These are phyloP conservation scores for Muntiacus reevesi DNA, from an alignment of 2,113 vertebrate species.

Conservation along the genomic window DNA sequence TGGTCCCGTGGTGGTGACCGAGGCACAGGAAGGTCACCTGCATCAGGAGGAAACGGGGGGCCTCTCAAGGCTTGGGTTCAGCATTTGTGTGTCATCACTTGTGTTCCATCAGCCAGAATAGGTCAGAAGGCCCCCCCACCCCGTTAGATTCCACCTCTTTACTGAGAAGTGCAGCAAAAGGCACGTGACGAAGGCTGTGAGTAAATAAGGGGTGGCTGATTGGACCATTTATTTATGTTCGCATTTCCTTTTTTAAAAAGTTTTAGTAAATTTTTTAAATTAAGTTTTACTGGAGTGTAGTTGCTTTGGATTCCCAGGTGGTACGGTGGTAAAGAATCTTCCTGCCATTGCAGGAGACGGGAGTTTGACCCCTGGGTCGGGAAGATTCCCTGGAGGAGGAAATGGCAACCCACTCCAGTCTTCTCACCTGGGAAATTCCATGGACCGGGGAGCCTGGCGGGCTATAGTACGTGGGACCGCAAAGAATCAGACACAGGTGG, in stretches of 20 bases:
- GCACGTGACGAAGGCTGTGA: fast-evolving
- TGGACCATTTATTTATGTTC: not conserved
- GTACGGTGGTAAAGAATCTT: not conserved
- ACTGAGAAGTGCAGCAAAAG: not conserved
- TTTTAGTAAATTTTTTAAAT: not conserved
- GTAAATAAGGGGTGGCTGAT: not conserved
- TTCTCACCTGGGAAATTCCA: not conserved
- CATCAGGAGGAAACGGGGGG: not conserved
- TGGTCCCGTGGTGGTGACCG: not conserved
- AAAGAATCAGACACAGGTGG: not conserved
- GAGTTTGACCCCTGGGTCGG: not conserved
- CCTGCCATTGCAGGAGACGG: not conserved
- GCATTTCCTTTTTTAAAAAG: not conserved
- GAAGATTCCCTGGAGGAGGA: not conserved
- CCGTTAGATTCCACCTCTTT: not conserved
- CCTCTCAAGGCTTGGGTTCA: not conserved
- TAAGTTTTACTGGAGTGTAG: not conserved
- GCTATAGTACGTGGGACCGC: not conserved
- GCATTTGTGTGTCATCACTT: not conserved
- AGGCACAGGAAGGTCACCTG: not conserved
- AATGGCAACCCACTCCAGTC: not conserved
- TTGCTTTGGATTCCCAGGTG: not conserved
- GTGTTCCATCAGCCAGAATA: not conserved
- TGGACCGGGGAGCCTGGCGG: not conserved
- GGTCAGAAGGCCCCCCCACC: not conserved